Base-by-base conservation (phyloP, 2,113 vertebrate species). In the Sceloporus tristichus region DNA sequence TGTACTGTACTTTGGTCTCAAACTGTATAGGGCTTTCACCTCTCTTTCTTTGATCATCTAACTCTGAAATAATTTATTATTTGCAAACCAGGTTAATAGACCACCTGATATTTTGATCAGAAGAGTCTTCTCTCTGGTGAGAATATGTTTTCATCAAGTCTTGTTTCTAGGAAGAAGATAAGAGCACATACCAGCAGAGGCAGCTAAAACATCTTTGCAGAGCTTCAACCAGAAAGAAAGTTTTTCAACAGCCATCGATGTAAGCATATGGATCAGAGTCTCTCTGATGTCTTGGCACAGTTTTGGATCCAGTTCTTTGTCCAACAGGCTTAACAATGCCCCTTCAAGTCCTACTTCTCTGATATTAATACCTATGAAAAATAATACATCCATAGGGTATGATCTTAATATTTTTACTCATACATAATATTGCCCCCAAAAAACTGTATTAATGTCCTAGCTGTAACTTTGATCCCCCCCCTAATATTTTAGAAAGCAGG, bases 321-420 rank as follows among this genome's bases (percentile, higher is more conserved):
- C 98, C 94, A 99, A 88, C 92, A 99, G 95, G 87, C 95, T 94
- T 94, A 99, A 96, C 92, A 99, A 96, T 68, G 98, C 98, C 42
- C 98, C 98, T 92, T 99, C 98, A 90, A 99, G 96, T 87, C 98
- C 98, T 79, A 98, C 96, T 95, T 99, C 98, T 95, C 97, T 98
- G 92, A 99, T 97, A 90, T 98, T 98, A 88, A 98, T 94, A 93
- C 98, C 98, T 99, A 96, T 42, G 19, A 94, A 93, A 88, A 95
- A 66, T 59, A 1, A 93, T 70, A 95, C n/a, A 91, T 95, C 9
- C 68, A 71, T 29, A 71, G 89, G 34, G 4, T 16, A 77, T 89
- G 89, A 95, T 90, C 65, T 91, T 86, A 93, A 89, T 82, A 79
- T 82, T 81, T 86, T 76, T 89, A 84, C 79, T 82, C 79, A 91